phyloP scores from a whole-genome alignment of 2,888 invertebrate species.

The Onchidella celtica region DNA sequence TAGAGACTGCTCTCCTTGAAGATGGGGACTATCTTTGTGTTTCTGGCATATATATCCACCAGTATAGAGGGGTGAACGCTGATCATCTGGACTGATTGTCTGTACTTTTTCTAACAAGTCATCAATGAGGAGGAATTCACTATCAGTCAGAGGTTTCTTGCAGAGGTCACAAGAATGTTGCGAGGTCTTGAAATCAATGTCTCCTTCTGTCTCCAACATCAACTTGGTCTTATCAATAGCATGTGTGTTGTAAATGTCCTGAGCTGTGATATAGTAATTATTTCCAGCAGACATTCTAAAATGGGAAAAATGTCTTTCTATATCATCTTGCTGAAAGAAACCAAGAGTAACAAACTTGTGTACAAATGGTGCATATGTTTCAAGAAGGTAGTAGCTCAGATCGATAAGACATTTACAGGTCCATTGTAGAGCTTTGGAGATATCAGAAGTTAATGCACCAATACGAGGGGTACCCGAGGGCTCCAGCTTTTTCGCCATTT shows the following conservation, averaged over 20 bases:
- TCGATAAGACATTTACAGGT: not conserved
- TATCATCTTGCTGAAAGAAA: not conserved
- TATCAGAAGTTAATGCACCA: not conserved
- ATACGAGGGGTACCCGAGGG: not conserved
- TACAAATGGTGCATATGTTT: not conserved
- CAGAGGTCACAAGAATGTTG: not conserved
- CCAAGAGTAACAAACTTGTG: not conserved
- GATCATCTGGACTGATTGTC: not conserved
- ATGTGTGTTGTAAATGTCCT: not conserved
- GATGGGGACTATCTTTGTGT: not conserved
- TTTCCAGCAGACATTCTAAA: not conserved
- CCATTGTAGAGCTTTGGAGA: not conserved
- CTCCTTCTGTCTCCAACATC: not conserved
- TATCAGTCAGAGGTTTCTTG: not conserved
- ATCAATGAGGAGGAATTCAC: not conserved
- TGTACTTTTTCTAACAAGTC: not conserved
- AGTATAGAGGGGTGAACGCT: not conserved
- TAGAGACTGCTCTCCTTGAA: too few species aligned
- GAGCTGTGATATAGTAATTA: not conserved
- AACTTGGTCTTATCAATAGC: not conserved
- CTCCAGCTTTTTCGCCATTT: not conserved
- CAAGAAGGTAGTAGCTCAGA: not conserved
- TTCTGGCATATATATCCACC: not conserved
- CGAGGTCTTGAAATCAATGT: not conserved
- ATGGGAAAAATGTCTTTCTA: not conserved